These are phyloP conservation scores for Manis javanica DNA, from an alignment of 2,797 vertebrate genomes.

Conservation along the genomic window DNA sequence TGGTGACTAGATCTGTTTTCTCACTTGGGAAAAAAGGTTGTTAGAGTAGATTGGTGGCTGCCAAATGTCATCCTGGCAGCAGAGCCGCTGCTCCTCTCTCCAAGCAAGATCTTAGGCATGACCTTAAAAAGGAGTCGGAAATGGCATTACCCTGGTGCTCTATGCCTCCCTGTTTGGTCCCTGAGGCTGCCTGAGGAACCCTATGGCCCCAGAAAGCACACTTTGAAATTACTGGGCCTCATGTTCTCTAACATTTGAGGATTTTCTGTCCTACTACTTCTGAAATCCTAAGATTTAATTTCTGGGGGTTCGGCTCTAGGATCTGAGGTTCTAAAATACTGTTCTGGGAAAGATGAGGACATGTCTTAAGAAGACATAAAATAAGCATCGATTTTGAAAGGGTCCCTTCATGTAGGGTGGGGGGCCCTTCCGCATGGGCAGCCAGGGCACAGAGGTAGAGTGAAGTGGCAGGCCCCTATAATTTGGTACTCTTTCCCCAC, in stretches of 20 bases:
- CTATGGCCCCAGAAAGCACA: background rate
- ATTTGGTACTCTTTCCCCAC: slow-evolving; percentile 7
- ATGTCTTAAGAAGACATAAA: background rate
- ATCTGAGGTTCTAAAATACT: background rate
- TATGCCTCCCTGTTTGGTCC: background rate
- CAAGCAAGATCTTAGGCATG: background rate
- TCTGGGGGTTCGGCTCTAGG: background rate
- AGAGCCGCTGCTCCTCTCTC: background rate
- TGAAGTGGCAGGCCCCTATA: background rate
- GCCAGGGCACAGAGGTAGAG: background rate
- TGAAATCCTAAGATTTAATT: background rate
- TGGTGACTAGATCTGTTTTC: background rate
- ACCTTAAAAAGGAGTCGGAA: background rate
- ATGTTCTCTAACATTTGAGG: background rate
- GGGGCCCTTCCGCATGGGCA: background rate
- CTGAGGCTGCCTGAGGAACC: background rate
- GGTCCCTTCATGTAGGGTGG: background rate
- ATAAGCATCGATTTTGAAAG: background rate
- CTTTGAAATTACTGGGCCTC: background rate
- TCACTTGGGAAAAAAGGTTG: background rate
- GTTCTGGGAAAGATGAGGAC: background rate
- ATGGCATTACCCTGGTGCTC: background rate
- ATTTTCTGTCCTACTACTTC: background rate
- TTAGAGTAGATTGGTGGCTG: background rate
- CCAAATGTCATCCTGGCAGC: background rate